Evolutionary conservation across 2,113 vertebrate genomes (phyloP), one percentile per base, ranked within the genome.

Genomic region (Saguinus imperator): DNA sequence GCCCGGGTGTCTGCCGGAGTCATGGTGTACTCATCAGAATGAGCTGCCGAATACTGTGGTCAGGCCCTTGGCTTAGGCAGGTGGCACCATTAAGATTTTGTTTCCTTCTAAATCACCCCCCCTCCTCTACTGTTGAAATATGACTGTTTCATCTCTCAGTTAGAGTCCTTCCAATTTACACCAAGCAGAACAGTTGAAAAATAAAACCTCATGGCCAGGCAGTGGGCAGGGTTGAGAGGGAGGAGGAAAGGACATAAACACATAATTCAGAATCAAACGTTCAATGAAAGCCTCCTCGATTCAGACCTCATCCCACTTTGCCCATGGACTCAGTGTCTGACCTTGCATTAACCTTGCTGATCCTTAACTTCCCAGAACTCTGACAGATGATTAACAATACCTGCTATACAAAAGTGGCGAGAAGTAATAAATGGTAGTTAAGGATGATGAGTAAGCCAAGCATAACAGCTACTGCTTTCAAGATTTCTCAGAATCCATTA

Each of bases 41-140:
- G 37, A 68, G 87, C 58, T 8, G 13, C 58, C 64, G 57, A 86
- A 57, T 64, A 43, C 37, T 94, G 94, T 90, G 96, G 92, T 92
- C 92, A 94, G 81, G 80, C 79, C 94, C 64, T 32, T 32, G 66
- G 32, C 32, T 48, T 64, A 82, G 86, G 93, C 94, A 87, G 87
- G 66, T 2, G 0, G 73, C 50, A 77, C 72, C 89, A 68, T 40
- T 76, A n/a, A 68, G 85, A 92, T 81, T 85, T 81, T 81, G 43
- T 92, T 96, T 93, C 73, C 61, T 95, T 96, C 90, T 97, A 94
- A 96, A 92, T 97, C 90, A 86, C 43, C 13, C 8, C 37, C 17
- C 55, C 45, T 82, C 66, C 68, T 72, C 29, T 82, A 25, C 73
- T 94, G 96, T 75, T 97, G 97, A 97, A 96, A 96, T 96, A 94